Percentiles rank a stretch among this genome's conserved stretches.
phyloP scores from a whole-genome alignment of 2,797 vertebrate genomes.

The Danio albolineatus region DNA sequence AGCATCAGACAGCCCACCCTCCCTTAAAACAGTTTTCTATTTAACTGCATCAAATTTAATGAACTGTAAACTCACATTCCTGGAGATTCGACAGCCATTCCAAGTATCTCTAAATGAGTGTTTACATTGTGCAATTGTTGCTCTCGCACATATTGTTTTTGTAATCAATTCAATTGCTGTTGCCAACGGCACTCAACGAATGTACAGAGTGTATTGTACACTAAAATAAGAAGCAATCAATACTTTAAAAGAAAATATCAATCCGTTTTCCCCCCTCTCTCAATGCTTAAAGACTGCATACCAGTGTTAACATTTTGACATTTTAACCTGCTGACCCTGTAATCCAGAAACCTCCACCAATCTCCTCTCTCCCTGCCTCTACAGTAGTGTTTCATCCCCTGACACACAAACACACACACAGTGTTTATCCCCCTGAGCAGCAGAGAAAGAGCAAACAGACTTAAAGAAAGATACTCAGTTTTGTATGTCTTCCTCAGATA shows the following conservation, averaged over 20 bases:
- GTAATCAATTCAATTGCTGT: neutral
- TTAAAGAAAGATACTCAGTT: conserved; percentile 47
- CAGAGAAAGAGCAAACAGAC: conserved; percentile 42
- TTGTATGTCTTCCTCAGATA: conserved; percentile 51
- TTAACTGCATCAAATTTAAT: neutral
- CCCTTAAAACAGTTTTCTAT: neutral
- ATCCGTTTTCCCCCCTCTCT: neutral
- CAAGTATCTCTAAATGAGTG: neutral
- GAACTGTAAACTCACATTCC: neutral
- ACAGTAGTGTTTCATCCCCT: conserved; percentile 19
- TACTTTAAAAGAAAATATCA: neutral
- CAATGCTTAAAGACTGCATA: neutral
- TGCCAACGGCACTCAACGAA: neutral
- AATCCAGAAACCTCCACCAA: conserved; percentile 48
- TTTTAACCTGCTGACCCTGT: conserved; percentile 37
- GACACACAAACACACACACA: neutral
- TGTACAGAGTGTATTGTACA: neutral
- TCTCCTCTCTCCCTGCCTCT: neutral
- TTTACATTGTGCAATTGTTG: neutral
- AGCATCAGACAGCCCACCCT: no score
- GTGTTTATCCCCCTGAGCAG: conserved; percentile 16
- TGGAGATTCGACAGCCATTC: neutral
- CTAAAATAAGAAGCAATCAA: neutral
- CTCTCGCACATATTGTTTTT: neutral
- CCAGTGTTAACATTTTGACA: conserved; percentile 34